A percentile compares a stretch with the other conserved stretches of the same genome.
Conservation (phyloP, 2,888 invertebrate genomes). For the Ferdinandea cuprea region DNA sequence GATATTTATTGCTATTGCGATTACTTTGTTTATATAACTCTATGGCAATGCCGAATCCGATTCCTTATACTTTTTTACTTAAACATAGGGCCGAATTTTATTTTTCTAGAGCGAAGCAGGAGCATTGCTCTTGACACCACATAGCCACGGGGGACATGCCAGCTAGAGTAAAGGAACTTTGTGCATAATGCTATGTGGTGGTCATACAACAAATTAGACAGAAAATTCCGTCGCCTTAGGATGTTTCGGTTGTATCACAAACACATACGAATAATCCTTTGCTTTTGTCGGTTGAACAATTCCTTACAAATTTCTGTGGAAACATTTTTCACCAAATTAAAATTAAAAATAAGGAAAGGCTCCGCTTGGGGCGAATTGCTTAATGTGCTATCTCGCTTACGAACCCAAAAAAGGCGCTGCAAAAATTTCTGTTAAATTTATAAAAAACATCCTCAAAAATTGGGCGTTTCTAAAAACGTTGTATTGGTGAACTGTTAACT, state of each 20-base stretch:
- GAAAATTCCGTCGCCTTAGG: constrained; percentile 44
- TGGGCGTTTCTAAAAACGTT: too few relatives aligned
- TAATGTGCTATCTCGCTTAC: too few relatives aligned
- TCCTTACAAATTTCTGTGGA: constrained; percentile 57
- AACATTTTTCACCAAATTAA: too few relatives aligned
- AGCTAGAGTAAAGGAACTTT: constrained; percentile 47
- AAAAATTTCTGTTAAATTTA: too few relatives aligned
- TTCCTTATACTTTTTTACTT: constrained; percentile 12
- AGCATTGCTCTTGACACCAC: constrained; percentile 51
- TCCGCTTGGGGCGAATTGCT: too few relatives aligned
- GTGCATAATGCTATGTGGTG: constrained; percentile 11
- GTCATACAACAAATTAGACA: constrained; percentile 23
- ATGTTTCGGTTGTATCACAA: constrained; percentile 58
- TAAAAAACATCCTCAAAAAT: too few relatives aligned
- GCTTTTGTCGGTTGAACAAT: constrained; percentile 33
- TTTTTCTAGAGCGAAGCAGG: constrained; percentile 9
- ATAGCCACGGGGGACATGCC: constrained; percentile 42
- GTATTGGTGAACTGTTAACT: too few relatives aligned
- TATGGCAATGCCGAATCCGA: constrained; percentile 33
- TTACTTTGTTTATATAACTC: constrained; percentile 58
- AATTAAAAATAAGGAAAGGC: too few relatives aligned
- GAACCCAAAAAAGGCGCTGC: too few relatives aligned
- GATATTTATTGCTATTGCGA: constrained; percentile 66
- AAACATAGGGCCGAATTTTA: constrained; percentile 7
- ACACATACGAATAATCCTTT: constrained; percentile 19